Base-by-base conservation (phyloP, 2,888 invertebrate genomes). In the Coelopa pilipes region DNA sequence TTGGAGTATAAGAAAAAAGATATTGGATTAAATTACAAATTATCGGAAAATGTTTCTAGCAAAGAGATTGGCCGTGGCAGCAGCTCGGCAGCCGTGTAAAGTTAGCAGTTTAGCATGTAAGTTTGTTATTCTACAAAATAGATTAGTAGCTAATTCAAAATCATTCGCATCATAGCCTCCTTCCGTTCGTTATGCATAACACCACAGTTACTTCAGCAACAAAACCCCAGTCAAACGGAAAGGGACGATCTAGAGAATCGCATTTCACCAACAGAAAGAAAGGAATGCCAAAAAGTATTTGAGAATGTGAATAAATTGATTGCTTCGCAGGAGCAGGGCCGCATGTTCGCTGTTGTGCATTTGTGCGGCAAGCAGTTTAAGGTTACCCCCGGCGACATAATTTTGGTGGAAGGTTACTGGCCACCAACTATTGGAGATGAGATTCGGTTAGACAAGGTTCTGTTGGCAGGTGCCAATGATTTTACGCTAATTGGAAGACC, bases 401-500 rank as follows among this genome's bases (percentile, higher is more conserved):
- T 97, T 46, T 89, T 96, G 0, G 89, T 96, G 0, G 93, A 94
- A 87, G 95, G 95, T 0, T 92, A 92, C 82, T 96, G 96, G 95
- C 93, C 94, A 47, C 95, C 96, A 1, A 91, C 91, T 70, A 90
- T 91, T 72, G 95, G 96, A 0, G 96, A 96, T 82, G 88, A 92
- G 87, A 90, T 97, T 70, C 91, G 90, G 76, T 87, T 96, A 65
- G 95, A 96, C 81, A 97, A 97, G 89, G 94, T 96, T 2, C 84
- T 97, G 67, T 82, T 95, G 24, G 92, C 94, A 2, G 97, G 95
- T 0, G 90, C 92, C 7, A 90, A 90, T 77, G 94, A 96, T 83
- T 96, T 96, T 79, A 93, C 95, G 0, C 87, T 97, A 0, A 89
- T 96, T 76, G 96, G 97, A 11, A 88, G 92, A 57, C 96, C 96